Conservation (phyloP, 2,888 invertebrate species). For the Beris morrisii region DNA sequence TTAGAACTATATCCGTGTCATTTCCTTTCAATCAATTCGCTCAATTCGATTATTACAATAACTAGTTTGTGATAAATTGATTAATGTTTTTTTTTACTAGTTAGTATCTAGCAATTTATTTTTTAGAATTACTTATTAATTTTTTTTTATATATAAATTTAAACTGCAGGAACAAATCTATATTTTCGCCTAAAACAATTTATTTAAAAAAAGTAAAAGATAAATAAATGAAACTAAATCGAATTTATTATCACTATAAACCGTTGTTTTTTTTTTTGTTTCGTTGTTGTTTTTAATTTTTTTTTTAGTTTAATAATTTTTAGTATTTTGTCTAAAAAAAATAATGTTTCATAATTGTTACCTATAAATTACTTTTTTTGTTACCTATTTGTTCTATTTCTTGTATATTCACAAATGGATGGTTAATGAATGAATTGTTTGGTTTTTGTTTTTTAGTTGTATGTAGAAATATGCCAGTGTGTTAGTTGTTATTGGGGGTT, state of each 20-base stretch:
- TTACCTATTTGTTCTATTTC: too few relatives aligned
- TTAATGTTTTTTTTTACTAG: conserved; percentile 4
- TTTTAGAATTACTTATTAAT: neutral
- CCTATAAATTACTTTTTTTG: too few relatives aligned
- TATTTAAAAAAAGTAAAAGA: too few relatives aligned
- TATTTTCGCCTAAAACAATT: neutral
- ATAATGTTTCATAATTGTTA: too few relatives aligned
- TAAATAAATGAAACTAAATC: neutral
- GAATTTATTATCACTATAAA: neutral
- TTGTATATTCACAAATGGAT: too few relatives aligned
- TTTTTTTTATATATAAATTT: neutral
- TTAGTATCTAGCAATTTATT: neutral
- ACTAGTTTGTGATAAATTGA: neutral
- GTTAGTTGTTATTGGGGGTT: too few relatives aligned
- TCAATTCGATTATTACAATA: neutral
- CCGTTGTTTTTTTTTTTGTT: neutral
- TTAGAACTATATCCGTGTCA: too few relatives aligned
- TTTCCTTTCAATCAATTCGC: conserved; percentile 6
- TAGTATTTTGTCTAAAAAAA: neutral
- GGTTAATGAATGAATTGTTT: too few relatives aligned
- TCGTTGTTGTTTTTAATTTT: neutral
- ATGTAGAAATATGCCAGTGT: too few relatives aligned
- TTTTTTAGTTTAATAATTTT: neutral
- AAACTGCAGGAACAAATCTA: conserved; percentile 13
- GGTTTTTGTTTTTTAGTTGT: too few relatives aligned